Evolutionary conservation across 2,113 vertebrate species (phyloP).

Genomic region (Sorex araneus): DNA sequence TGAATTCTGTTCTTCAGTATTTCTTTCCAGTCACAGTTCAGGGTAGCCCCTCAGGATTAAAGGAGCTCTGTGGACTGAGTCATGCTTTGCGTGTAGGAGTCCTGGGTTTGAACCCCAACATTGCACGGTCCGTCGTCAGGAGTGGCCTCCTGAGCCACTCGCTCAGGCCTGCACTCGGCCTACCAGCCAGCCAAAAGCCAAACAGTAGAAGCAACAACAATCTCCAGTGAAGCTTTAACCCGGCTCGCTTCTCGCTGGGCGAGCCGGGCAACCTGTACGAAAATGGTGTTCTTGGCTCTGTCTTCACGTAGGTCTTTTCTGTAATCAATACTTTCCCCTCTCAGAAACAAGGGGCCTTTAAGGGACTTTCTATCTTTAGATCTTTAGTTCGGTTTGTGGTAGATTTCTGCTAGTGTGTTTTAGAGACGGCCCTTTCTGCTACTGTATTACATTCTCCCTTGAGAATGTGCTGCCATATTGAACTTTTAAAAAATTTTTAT

Average conservation of each 20-base stretch:
- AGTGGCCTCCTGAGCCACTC: too few relatives aligned
- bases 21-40: not conserved
- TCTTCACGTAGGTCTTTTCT: not conserved
- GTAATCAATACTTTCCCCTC: not conserved
- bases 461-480: not conserved
- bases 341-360: not conserved
- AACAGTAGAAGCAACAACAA: not conserved
- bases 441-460: not conserved
- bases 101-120: too few relatives aligned
- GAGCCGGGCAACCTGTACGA: not conserved
- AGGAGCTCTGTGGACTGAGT: too few relatives aligned
- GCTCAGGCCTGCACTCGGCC: too few relatives aligned
- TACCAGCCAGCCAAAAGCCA: too few relatives aligned
- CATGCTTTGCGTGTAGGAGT: too few relatives aligned
- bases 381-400: not conserved
- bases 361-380: not conserved
- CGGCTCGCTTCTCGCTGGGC: not conserved
- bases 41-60: not conserved
- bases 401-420: not conserved
- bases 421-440: not conserved
- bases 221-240: conserved; percentile 33
- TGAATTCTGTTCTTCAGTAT: not conserved
- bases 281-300: conserved; percentile 2
- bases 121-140: too few relatives aligned
- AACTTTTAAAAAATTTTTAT: not conserved